Evolutionary conservation across 2,797 vertebrate species (phyloP), one percentile per base, ranked within the genome.

Genomic region (Pempheris klunzingeri): DNA sequence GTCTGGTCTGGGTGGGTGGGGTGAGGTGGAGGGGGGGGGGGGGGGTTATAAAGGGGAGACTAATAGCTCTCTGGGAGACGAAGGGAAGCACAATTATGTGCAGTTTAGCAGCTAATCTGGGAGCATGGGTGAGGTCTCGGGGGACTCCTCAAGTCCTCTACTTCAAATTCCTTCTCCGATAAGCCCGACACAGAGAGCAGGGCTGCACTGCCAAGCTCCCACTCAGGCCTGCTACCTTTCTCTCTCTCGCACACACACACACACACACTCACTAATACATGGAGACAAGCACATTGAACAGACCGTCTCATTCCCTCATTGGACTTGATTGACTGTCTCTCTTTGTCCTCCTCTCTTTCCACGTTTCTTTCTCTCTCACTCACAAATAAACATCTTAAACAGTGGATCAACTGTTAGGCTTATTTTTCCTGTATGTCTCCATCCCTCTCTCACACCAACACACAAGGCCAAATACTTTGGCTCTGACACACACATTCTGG

Each of bases 31-130:
- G 46, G 28, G 64, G 44, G 46, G 28, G 67, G 39, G 26, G 17
- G 71, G 70, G 85, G 77, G 78, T 94, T 96, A 95, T 94, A 96
- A 96, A 96, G 95, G 93, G 92, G 95, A 87, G 94, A 96, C 95
- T 97, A 97, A 97, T 96, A 96, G 97, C 96, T 96, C 93, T 94
- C 96, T 95, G 92, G 94, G 95, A 96, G 96, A 97, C 92, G 95
- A 91, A 91, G 95, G 95, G 96, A 96, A 96, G 96, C 95, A 95
- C 96, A 97, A 98, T 97, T 97, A 97, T 95, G 94, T 95, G 94
- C 95, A 96, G 95, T 97, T 97, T 96, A 96, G 95, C 95, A 95
- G 95, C 96, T 97, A 97, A 98, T 97, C 97, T 97, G 93, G 91
- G 93, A 94, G 94, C 93, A 96, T 96, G 96, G 95, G 96, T 95